Base-by-base conservation (phyloP, 2,888 invertebrate species). In the Himalopsyche tibetana region DNA sequence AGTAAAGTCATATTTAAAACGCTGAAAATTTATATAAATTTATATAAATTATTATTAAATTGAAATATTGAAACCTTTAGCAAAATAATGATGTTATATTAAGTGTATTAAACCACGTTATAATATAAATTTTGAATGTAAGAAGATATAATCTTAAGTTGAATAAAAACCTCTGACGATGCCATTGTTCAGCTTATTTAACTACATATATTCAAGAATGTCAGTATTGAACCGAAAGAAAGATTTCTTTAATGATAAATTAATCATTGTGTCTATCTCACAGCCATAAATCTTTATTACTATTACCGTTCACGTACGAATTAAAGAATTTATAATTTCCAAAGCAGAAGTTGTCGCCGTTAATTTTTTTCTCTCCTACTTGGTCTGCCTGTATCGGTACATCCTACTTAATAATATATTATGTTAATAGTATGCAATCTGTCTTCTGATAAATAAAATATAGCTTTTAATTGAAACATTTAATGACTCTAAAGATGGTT, bases 271-370 rank as follows among this genome's bases (percentile, higher is more conserved):
- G 63, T 63, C 63, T 63, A 63, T 63, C 63, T 8, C n/a, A 51
- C 51, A 19, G 63, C 28, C 19, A 63, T 63, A 63, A 63, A 63
- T 63, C 63, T n/a, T 63, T n/a, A 63, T 63, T 63, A 63, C 63
- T 63, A 63, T 63, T 63, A 63, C 19, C 63, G 28, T 63, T 63
- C 63, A 63, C n/a, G 63, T 63, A 63, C 63, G 63, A 63, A 63
- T 63, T 63, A 63, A 63, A 63, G 19, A 63, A 63, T 63, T 63
- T 63, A 19, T 63, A 63, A 63, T 63, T 63, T 63, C 63, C 63
- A 63, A 63, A 5, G 63, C 63, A 63, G 63, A 63, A 63, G 63
- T 63, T 63, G 63, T 63, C 63, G 63, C 63, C 63, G 63, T 63
- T 63, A 63, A 63, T n/a, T 63, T 63, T 51, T 63, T 63, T 63